A percentile compares a stretch with the other conserved stretches of the same genome.
phyloP scores from a whole-genome alignment of 2,113 vertebrate genomes.

The Synchiropus splendidus region DNA sequence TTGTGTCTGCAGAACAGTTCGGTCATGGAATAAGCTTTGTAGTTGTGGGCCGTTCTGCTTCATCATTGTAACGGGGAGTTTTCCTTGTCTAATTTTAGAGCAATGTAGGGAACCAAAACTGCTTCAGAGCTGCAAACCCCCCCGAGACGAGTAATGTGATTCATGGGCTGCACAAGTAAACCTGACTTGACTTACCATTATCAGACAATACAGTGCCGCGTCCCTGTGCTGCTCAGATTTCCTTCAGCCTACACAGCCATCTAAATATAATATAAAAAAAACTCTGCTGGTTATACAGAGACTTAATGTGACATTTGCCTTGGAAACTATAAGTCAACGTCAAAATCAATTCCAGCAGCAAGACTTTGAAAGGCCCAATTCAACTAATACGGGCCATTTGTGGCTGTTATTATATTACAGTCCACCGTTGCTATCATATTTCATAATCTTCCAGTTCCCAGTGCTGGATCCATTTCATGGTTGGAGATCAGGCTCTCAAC shows the following conservation, averaged over 20 bases:
- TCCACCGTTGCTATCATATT: conserved; percentile 28
- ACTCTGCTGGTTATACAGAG: conserved; percentile 7
- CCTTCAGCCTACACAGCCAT: conserved; percentile 8
- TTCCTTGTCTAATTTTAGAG: conserved; percentile 4
- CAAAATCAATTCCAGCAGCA: not conserved
- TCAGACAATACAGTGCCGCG: conserved; percentile 12
- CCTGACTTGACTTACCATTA: conserved; percentile 21
- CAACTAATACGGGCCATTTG: conserved; percentile 10
- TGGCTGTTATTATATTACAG: conserved; percentile 17
- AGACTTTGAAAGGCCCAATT: conserved; percentile 2
- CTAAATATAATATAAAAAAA: conserved; percentile 13
- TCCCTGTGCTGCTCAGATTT: conserved; percentile 5
- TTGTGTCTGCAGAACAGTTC: too few relatives aligned
- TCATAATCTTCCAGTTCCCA: conserved; percentile 16
- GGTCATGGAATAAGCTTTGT: too few relatives aligned
- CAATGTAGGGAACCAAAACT: not conserved
- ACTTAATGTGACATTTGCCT: conserved; percentile 21
- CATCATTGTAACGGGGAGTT: not conserved
- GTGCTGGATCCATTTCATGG: conserved; percentile 11
- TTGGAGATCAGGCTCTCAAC: conserved; percentile 15
- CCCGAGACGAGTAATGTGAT: conserved; percentile 15
- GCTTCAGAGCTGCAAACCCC: conserved; percentile 4
- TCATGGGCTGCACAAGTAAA: conserved; percentile 19
- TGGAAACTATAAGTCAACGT: conserved; percentile 29
- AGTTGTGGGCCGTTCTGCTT: too few relatives aligned